phyloP scores from a whole-genome alignment of 2,113 vertebrate genomes.

The Serinus canaria region DNA sequence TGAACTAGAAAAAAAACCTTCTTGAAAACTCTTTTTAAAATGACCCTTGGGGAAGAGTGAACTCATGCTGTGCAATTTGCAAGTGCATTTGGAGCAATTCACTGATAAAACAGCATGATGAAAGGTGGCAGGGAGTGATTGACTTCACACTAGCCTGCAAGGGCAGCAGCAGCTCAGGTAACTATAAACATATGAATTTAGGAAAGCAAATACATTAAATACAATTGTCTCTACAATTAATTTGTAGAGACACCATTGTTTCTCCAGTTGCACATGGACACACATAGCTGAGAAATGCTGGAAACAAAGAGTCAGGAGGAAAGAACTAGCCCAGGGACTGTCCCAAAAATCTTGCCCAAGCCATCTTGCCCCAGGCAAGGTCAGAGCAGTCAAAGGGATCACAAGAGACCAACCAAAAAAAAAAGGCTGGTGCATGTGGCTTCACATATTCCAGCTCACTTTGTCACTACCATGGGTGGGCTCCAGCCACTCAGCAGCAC shows the following conservation, averaged over 20 bases:
- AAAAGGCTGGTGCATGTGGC: neutral
- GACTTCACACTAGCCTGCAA: neutral
- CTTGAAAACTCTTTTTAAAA: constrained; percentile 37
- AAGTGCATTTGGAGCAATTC: constrained; percentile 31
- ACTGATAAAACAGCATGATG: constrained; percentile 21
- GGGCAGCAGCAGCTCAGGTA: neutral
- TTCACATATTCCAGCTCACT: neutral
- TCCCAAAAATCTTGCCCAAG: neutral
- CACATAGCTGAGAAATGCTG: neutral
- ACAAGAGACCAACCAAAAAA: neutral
- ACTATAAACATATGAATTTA: neutral
- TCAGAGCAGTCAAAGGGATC: neutral
- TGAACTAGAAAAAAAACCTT: neutral
- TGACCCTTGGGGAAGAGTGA: constrained; percentile 21
- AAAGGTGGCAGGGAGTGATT: neutral
- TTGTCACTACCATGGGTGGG: fast-evolving
- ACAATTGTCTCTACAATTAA: neutral
- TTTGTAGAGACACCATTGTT: neutral
- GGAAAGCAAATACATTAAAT: neutral
- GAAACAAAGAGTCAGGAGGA: neutral
- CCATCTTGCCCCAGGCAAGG: neutral
- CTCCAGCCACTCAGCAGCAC: neutral
- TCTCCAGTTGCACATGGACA: neutral
- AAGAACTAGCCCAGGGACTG: neutral
- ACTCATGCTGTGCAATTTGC: constrained; percentile 20